A percentile compares a stretch with the other conserved stretches of the same genome.
Evolutionary conservation across 2,888 invertebrate species (phyloP).

Genomic region (Dryadula phaetusa): DNA sequence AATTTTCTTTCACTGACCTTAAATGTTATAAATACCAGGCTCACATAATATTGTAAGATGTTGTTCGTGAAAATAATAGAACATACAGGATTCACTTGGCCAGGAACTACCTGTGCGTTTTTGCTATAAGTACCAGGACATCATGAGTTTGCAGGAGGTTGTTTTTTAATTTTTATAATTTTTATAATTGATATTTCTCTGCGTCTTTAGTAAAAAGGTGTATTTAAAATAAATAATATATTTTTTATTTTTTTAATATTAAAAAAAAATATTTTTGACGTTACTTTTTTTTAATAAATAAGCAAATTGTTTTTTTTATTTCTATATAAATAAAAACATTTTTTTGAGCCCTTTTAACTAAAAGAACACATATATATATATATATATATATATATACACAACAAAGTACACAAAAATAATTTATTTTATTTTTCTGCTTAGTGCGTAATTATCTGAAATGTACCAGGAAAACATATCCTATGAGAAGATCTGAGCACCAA

Average conservation of each 20-base stretch:
- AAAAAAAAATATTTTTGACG: too few relatives aligned
- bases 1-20: not conserved
- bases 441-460: conserved; percentile 5
- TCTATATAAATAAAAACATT: too few relatives aligned
- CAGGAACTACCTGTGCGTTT: not conserved
- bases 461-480: conserved; percentile 45
- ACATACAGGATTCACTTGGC: not conserved
- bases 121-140: not conserved
- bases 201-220: too few relatives aligned
- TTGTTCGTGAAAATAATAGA: not conserved
- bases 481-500: not conserved
- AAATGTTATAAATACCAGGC: conserved; percentile 35
- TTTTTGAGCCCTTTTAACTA: too few relatives aligned
- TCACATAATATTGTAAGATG: not conserved
- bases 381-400: too few relatives aligned
- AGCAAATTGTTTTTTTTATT: too few relatives aligned
- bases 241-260: too few relatives aligned
- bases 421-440: too few relatives aligned
- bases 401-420: too few relatives aligned
- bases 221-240: not conserved
- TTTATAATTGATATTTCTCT: too few relatives aligned
- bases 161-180: not conserved
- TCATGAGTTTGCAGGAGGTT: not conserved
- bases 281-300: too few relatives aligned
- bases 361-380: too few relatives aligned